Base-by-base conservation (phyloP, 2,113 vertebrate genomes). In the Anhinga anhinga region DNA sequence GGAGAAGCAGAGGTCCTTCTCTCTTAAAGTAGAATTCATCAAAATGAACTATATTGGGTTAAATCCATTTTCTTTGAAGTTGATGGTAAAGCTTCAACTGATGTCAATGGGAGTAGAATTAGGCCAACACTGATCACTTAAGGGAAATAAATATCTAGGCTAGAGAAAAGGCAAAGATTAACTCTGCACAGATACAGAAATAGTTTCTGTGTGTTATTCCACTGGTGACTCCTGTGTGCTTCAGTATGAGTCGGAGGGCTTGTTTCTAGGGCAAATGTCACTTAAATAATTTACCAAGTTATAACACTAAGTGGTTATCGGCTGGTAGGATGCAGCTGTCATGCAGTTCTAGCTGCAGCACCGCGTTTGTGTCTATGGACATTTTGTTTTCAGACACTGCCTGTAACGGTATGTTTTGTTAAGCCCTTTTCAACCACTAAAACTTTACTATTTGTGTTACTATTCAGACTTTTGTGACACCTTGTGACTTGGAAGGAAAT, bases 91-190 rank as follows among this genome's bases (percentile, higher is more conserved):
- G 91, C 73, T 97, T 93, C 52, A 23, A 14, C 52, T 95, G 86
- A 89, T 95, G 80, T 90, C 93, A 91, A 88, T 91, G 80, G 80
- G 80, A 81, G 69, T 74, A 90, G 81, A 92, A 94, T 88, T 91
- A 95, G 94, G 91, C 77, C 92, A 95, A 13, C 56, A 5, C 86
- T 71, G 72, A 92, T 89, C 83, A 92, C 84, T 89, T 96, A 90
- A 66, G 95, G 94, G 96, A 97, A 95, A 96, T 95, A 16, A 66
- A 89, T 94, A 97, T 97, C 94, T 96, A 96, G 92, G 96, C 89
- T 96, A 95, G 86, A 89, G 93, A 91, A 91, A 92, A 96, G 93
- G 86, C 94, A 84, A 94, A 95, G 96, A 96, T 96, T 77, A 93
- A 10, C 91, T 91, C 29, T 89, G 89, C 69, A 67, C 50, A 55